These are phyloP conservation scores for Eulithis testata DNA, from an alignment of 2,888 invertebrate genomes.

Conservation along the genomic window DNA sequence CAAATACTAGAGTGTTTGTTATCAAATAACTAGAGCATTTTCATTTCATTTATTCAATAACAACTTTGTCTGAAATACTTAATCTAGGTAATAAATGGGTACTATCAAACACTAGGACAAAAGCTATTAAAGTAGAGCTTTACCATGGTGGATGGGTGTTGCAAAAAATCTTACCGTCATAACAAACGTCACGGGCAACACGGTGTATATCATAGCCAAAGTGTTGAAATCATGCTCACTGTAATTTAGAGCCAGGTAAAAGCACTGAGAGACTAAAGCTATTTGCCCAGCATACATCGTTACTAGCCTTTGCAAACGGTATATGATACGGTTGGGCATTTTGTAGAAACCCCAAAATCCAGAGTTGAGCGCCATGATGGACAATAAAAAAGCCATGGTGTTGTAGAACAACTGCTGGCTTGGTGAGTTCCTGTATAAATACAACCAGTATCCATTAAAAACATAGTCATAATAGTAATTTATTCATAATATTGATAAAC, in stretches of 20 bases:
- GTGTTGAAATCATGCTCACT: conserved; percentile 29
- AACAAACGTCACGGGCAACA: conserved; percentile 24
- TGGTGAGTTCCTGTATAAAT: conserved; percentile 37
- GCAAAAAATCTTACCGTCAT: conserved; percentile 23
- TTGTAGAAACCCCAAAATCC: conserved; percentile 25
- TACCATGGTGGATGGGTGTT: no score
- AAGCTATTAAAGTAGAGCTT: no score
- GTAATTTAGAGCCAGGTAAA: conserved; percentile 28
- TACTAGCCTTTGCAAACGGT: conserved; percentile 8
- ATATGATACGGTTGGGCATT: conserved; percentile 25
- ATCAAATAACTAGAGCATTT: no score
- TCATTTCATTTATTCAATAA: no score
- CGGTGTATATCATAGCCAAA: conserved; percentile 28
- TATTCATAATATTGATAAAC: no score
- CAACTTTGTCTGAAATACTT: no score
- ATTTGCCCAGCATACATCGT: background rate
- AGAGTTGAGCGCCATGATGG: conserved; percentile 14
- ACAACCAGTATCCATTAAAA: no score
- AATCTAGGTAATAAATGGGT: no score
- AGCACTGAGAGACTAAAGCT: conserved; percentile 20
- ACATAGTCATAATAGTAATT: no score
- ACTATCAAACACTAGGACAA: no score
- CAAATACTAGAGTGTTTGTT: no score
- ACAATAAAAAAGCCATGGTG: conserved; percentile 22
- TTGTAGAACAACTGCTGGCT: conserved; percentile 38